Conservation (phyloP, 2,113 vertebrate species). For the Paratilapia polleni region DNA sequence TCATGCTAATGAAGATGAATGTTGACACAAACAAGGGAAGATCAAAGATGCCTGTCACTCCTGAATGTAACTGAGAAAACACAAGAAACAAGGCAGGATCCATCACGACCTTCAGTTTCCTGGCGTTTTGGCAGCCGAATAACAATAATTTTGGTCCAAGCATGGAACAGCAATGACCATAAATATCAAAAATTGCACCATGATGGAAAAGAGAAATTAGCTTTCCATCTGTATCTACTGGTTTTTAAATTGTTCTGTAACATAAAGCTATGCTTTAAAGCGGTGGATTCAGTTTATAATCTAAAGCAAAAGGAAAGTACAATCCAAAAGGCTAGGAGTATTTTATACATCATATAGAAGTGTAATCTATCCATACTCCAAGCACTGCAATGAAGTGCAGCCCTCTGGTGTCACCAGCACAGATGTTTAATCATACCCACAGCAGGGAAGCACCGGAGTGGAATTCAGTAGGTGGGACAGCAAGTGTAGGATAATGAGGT, state of each 20-base stretch:
- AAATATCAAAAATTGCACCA: neutral
- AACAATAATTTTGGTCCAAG: neutral
- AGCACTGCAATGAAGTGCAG: slow-evolving; percentile 1
- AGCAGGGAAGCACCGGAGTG: slow-evolving; percentile 29
- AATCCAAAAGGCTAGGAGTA: neutral
- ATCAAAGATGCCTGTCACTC: slow-evolving; percentile 46
- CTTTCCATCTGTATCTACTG: neutral
- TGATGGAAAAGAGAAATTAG: neutral
- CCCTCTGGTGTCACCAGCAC: slow-evolving; percentile 26
- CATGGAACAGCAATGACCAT: neutral
- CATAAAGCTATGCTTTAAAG: neutral
- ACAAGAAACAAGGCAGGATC: neutral
- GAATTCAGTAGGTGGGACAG: slow-evolving; percentile 6
- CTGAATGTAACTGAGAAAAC: slow-evolving; percentile 21
- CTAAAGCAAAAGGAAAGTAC: neutral
- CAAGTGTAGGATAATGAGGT: neutral
- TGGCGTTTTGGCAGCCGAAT: neutral
- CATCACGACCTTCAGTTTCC: slow-evolving; percentile 1
- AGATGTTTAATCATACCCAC: slow-evolving; percentile 56
- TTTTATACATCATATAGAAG: slow-evolving; percentile 9
- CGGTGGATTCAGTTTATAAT: neutral
- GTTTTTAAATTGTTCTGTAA: neutral
- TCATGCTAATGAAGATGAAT: slow-evolving; percentile 56
- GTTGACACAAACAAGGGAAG: slow-evolving; percentile 51
- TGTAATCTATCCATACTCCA: slow-evolving; percentile 41